Evolutionary conservation across 2,113 vertebrate species (phyloP), one percentile per base, ranked within the genome.

Genomic region (Dasypus novemcinctus): DNA sequence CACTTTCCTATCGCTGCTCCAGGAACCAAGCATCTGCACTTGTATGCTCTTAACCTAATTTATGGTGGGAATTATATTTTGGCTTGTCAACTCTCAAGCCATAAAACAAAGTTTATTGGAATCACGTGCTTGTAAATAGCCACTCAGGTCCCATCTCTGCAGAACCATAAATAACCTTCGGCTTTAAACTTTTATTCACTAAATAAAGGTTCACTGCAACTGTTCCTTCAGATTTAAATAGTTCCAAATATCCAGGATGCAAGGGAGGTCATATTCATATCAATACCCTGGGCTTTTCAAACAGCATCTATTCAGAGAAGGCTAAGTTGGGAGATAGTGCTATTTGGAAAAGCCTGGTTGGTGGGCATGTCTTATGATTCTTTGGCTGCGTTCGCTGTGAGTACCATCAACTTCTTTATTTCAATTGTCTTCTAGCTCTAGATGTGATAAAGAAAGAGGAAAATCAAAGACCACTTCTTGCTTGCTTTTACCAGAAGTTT

Each of bases 31-130:
- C 99, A 99, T 99, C 99, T 99, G 99, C 99, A 99, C 99, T 99
- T 98, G 98, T 99, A 99, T 99, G 99, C 99, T 99, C 98, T 99
- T 99, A 99, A 99, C 98, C 98, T 99, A 99, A 99, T 99, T 99
- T 99, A 99, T 99, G 99, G 99, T 99, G 99, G 99, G 99, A 99
- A 99, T 99, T 99, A 99, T 99, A 99, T 99, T 99, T 99, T 99
- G 99, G 99, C 99, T 99, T 99, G 99, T 99, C 99, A 99, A 99
- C 99, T 99, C 99, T 99, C 99, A 98, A 99, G 99, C 99, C 99
- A 99, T 99, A 99, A 99, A 99, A 99, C 99, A 99, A 99, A 99
- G 99, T 99, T 99, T 99, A 99, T 99, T 99, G 99, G 99, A 99
- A 98, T 99, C 99, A 99, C 99, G 99, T 99, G 99, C 97, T 99